Percentiles rank a stretch among this genome's conserved stretches.
Evolutionary conservation across 2,113 vertebrate genomes (phyloP).

Genomic region (Thalassarche chlororhynchos): DNA sequence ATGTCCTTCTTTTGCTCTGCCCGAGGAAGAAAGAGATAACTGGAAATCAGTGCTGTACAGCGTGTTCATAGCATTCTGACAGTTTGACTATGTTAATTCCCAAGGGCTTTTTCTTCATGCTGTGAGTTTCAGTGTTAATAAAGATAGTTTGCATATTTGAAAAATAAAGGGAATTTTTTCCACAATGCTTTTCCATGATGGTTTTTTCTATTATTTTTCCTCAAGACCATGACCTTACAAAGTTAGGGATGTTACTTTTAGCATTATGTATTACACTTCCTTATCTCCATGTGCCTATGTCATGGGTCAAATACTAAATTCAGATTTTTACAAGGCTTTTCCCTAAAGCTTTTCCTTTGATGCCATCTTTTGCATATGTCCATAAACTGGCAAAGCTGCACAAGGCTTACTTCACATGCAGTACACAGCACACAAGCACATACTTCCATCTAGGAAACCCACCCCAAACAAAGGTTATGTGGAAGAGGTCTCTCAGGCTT

Average conservation of each 20-base stretch:
- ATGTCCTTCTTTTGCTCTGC: background rate
- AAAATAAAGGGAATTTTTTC: constrained; percentile 67
- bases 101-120: background rate
- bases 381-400: background rate
- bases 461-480: background rate
- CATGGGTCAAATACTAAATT: background rate
- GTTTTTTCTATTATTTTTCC: background rate
- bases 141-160: constrained; percentile 28
- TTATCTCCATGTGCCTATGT: background rate
- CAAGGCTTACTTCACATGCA: background rate
- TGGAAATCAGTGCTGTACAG: background rate
- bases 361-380: background rate
- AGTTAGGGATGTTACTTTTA: background rate
- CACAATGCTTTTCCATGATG: background rate
- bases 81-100: background rate
- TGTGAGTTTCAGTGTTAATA: constrained; percentile 13
- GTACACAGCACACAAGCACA: background rate
- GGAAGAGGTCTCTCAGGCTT: background rate
- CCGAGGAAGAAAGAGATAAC: background rate
- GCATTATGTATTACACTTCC: background rate
- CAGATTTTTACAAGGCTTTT: background rate
- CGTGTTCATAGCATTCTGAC: background rate
- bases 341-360: background rate
- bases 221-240: background rate
- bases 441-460: background rate